Base-by-base conservation (phyloP, 2,113 vertebrate genomes). In the Oreochromis aureus region DNA sequence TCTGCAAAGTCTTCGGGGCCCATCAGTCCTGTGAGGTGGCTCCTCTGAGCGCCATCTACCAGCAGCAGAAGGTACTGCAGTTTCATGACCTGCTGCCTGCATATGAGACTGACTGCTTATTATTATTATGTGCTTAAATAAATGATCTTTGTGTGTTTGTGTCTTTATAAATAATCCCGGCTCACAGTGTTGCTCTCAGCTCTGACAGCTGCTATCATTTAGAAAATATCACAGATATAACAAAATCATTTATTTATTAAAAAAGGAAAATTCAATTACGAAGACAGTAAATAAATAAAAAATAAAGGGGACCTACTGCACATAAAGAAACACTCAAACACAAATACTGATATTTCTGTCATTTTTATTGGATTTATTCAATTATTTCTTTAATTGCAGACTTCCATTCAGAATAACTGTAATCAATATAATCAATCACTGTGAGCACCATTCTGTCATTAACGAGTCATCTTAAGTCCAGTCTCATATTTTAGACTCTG, bases 1-100 rank as follows among this genome's bases (percentile, higher is more conserved):
- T 97, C 16, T 97, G 97, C 86, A 97, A 97, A 85, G 97, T 97
- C 61, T 97, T 97, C 6, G 97, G 97, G 2, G 93, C 94, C 15
- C 97, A 97, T 91, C 96, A 93, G 86, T 83, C 94, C 54, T 97
- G 96, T 16, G 86, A 94, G 82, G 97, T 97, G 81, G 95, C 96
- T 12, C 96, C 97, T 3, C 93, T 97, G 56, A 78, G 90, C 1
- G 95, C 96, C 22, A 53, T 97, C 91, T 96, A 92, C 89, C 93
- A 95, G 91, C 93, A 96, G 56, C 92, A 96, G 87, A 97, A 97
- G 96, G 97, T 97, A 76, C 39, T 71, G 39, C 39, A 24, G 19
- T 13, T 6, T 34, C 27, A 32, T 34, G 19, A 18, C 19, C 8
- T n/a, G 18, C 18, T 19, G 18, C 18, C 51, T 53, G 19, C 51